Evolutionary conservation across 2,113 vertebrate genomes (phyloP).

Genomic region (Cheilinus undulatus): DNA sequence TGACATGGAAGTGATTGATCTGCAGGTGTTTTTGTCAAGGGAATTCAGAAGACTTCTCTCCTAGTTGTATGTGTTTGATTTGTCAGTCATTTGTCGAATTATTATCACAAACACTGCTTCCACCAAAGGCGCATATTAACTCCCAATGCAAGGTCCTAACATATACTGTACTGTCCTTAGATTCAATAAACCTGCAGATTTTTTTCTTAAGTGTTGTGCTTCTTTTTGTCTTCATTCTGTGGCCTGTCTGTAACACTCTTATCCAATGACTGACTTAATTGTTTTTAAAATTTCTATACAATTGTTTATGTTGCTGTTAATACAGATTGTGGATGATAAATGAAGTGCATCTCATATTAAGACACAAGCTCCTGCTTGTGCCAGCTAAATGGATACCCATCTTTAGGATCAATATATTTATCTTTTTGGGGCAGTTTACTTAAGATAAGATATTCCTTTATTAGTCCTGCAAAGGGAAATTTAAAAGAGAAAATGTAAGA

Average conservation of each 20-base stretch:
- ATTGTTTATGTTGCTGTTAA: too few relatives aligned
- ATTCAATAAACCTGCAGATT: conserved; percentile 64
- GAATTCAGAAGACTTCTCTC: conserved; percentile 47
- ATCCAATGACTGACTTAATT: too few relatives aligned
- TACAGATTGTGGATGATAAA: too few relatives aligned
- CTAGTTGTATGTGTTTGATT: conserved; percentile 63
- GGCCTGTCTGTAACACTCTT: background rate
- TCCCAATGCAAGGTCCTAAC: conserved; percentile 44
- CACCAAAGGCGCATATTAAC: conserved; percentile 26
- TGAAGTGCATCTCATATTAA: too few relatives aligned
- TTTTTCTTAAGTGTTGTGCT: conserved; percentile 52
- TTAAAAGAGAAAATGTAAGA: too few relatives aligned
- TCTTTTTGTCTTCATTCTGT: background rate
- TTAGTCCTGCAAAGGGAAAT: too few relatives aligned
- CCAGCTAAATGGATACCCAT: too few relatives aligned
- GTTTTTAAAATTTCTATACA: too few relatives aligned
- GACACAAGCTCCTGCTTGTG: too few relatives aligned
- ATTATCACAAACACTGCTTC: conserved; percentile 48
- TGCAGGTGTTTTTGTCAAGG: conserved; percentile 50
- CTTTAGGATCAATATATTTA: too few relatives aligned
- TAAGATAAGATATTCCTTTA: too few relatives aligned
- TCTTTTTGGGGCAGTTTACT: too few relatives aligned
- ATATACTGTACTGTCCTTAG: conserved; percentile 61
- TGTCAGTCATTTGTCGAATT: conserved; percentile 63
- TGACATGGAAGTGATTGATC: conserved; percentile 65